Conservation (phyloP, 2,113 vertebrate genomes). For the Potamarius usumacintae region DNA sequence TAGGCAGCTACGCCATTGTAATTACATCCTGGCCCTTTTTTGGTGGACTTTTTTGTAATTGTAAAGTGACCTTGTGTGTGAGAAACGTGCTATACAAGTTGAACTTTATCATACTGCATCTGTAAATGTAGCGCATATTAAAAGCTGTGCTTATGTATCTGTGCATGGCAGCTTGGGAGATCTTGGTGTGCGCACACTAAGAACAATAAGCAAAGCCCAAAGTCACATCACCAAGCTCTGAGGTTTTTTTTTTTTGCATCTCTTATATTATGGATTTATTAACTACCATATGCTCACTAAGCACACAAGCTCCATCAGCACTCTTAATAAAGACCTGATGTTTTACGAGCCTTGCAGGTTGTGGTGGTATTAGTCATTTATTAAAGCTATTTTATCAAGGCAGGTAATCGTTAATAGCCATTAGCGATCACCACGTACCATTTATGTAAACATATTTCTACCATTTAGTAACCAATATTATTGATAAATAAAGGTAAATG, state of each 20-base stretch:
- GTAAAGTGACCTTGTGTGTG: too few species aligned
- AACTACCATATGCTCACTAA: not conserved
- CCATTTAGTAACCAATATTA: not conserved
- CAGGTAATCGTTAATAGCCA: not conserved
- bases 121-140: not conserved
- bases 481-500: not conserved
- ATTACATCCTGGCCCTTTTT: too few species aligned
- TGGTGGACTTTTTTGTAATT: too few species aligned
- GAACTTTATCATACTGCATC: not conserved
- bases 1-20: too few species aligned
- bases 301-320: not conserved
- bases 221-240: conserved; percentile 56
- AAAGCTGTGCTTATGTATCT: not conserved
- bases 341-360: not conserved
- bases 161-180: not conserved
- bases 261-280: not conserved
- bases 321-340: not conserved
- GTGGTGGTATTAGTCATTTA: not conserved
- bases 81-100: too few species aligned
- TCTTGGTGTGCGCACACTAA: conserved; percentile 38
- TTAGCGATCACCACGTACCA: not conserved
- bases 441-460: not conserved
- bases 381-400: not conserved
- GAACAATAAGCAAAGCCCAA: conserved; percentile 38
- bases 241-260: conserved; percentile 49